Evolutionary conservation across 2,888 invertebrate genomes (phyloP), one percentile per base, ranked within the genome.

Genomic region (Ommatoiulus sabulosus): DNA sequence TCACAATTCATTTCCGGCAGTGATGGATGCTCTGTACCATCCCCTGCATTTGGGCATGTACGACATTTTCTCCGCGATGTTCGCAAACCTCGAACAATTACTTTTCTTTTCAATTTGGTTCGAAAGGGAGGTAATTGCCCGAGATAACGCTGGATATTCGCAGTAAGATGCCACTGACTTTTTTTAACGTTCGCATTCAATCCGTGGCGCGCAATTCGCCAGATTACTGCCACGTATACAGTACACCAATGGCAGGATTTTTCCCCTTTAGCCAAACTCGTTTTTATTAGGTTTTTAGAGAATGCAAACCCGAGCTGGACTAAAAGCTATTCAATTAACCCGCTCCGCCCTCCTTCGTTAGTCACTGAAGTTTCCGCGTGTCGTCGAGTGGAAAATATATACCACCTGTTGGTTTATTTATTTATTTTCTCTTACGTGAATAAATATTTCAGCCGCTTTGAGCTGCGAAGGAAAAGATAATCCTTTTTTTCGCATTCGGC

Each of bases 371-470:
- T 10, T 72, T 10, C 7, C 72, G 24, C 24, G 24, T 7, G 72
- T 72, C 20, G 24, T 24, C 72, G 72, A 72, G 72, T 24, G 72
- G 72, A 72, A 24, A 72, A 72, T 72, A 72, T 72, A 35, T 2
- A 24, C 72, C 72, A 72, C 72, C 72, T 72, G 72, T 72, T 24
- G 72, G 20, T 72, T 72, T 72, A 72, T 72, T 72, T 72, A 72
- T 72, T 72, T 72, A 72, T 72, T 63, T 35, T 72, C 72, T 72
- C 24, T 24, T 72, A 24, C 24, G 0, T 24, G 72, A 72, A 72
- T 72, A 72, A 72, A 72, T 72, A 72, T 72, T 72, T 72, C 24
- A 72, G 24, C 3, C 20, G 3, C 72, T 7, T 72, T 72, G 72
- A 24, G 72, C n/a, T n/a, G 20, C 72, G 24, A 24, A 72, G 10